Evolutionary conservation across 2,113 vertebrate species (phyloP).

Genomic region (Ictalurus punctatus): DNA sequence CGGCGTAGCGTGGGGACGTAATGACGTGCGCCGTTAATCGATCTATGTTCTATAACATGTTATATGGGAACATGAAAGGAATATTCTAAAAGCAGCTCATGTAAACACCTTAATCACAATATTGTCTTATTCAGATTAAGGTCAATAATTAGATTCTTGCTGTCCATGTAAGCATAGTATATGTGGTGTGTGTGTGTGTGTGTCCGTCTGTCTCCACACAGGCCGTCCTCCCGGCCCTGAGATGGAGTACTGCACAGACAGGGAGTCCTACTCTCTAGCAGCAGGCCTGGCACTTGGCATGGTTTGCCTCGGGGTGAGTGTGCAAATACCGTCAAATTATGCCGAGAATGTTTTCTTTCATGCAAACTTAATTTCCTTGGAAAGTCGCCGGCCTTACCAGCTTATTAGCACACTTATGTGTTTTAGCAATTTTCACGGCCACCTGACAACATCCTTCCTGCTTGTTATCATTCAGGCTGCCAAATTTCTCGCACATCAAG

Average conservation of each 20-base stretch:
- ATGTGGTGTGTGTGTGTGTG: constrained; percentile 11
- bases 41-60: too few relatives aligned
- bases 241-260: constrained; percentile 97
- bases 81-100: too few relatives aligned
- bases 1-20: too few relatives aligned
- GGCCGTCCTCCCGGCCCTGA: constrained; percentile 93
- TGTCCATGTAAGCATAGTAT: too few relatives aligned
- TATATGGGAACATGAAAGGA: too few relatives aligned
- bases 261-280: constrained; percentile 94
- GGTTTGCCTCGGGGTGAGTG: constrained; percentile 95
- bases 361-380: neutral
- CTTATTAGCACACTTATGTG: neutral
- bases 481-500: neutral
- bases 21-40: too few relatives aligned
- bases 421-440: neutral
- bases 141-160: too few relatives aligned
- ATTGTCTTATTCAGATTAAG: too few relatives aligned
- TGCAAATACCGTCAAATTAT: neutral
- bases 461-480: constrained; percentile 4
- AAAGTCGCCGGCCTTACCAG: neutral
- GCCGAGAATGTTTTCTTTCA: constrained; percentile 15
- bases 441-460: constrained; percentile 22
- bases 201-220: constrained; percentile 43
- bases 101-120: too few relatives aligned
- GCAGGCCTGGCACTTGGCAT: constrained; percentile 95